Percentiles rank a stretch among this genome's conserved stretches.
These are phyloP conservation scores for Aphidius gifuensis DNA, from an alignment of 1,140 invertebrate species.

Conservation along the genomic window DNA sequence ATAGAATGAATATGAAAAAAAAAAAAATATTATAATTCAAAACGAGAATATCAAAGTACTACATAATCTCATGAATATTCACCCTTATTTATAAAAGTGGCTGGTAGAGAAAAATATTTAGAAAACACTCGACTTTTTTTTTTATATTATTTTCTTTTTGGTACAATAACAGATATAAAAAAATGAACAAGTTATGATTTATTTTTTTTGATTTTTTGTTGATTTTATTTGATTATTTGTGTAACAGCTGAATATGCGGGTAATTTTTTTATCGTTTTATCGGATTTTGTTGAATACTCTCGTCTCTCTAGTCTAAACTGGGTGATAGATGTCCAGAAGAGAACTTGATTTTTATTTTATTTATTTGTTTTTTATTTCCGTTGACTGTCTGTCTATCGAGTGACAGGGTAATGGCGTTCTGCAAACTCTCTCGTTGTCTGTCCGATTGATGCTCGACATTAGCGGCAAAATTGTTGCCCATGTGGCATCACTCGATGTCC, in stretches of 20 bases:
- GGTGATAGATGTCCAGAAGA: neutral
- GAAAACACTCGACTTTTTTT: slow-evolving; percentile 12
- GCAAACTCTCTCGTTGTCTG: neutral
- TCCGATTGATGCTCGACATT: slow-evolving; percentile 15
- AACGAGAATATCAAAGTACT: neutral
- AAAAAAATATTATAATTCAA: neutral
- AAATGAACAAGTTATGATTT: too few species aligned
- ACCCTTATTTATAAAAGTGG: slow-evolving; percentile 12
- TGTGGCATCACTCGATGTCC: neutral
- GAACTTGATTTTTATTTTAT: neutral
- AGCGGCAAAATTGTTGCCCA: slow-evolving; percentile 10
- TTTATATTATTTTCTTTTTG: neutral
- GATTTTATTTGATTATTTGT: neutral
- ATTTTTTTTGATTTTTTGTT: neutral
- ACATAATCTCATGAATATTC: slow-evolving; percentile 18
- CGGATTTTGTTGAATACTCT: slow-evolving; percentile 6
- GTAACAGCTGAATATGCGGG: slow-evolving; percentile 2
- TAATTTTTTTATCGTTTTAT: slow-evolving; percentile 14
- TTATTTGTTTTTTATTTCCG: neutral
- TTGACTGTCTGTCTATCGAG: slow-evolving; percentile 8
- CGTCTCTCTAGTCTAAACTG: neutral
- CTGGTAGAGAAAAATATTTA: slow-evolving; percentile 2
- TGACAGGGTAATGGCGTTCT: slow-evolving; percentile 21
- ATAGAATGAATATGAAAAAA: slow-evolving; percentile 2
- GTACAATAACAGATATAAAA: neutral